Evolutionary conservation across 23 tunicate species (phyloP), one percentile per base, ranked within the genome.

Genomic region (Styela plicata): DNA sequence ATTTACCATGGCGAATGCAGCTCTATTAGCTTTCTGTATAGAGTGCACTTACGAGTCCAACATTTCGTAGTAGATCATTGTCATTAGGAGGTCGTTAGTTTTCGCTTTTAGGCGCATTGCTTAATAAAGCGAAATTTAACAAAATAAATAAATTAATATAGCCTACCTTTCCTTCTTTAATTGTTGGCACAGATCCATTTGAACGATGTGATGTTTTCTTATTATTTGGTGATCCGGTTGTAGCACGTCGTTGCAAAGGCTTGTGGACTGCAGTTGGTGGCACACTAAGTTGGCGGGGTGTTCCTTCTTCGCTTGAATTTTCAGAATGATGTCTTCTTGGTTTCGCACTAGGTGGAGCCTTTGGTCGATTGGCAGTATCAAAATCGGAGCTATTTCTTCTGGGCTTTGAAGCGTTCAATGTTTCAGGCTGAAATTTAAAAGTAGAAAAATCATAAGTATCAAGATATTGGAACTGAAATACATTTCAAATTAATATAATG

Each of bases 201-300:
- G n/a, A 24, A 44, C 24, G 52, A n/a, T n/a, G n/a, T 44, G 57
- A 44, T 13, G 57, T 13, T 44, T 44, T 44, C 69, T 78, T 78
- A n/a, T n/a, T n/a, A 31, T 27, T 78, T 28, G 83, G 61, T 31
- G 74, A 78, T 16, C 77, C 80, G 35, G 89, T 86, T 22, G 89
- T 86, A 7, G 89, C 89, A 24, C 89, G 52, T 52, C 89, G 76
- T 31, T 76, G 73, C 2, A 86, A 23, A 2, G 79, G 84, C 79
- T 83, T 83, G 13, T 63, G 87, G 18, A 21, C 70, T 29, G 62
- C n/a, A 20, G 68, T 21, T n/a, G 81, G 81, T 24, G 65, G 52
- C n/a, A n/a, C n/a, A n/a, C n/a, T n/a, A 19, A 29, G 30, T 0
- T 25, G 30, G 17, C 27, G 36, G 21, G 53, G 36, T 19, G 65